Base-by-base conservation (phyloP, 2,797 vertebrate species). In the Molossus molossus region DNA sequence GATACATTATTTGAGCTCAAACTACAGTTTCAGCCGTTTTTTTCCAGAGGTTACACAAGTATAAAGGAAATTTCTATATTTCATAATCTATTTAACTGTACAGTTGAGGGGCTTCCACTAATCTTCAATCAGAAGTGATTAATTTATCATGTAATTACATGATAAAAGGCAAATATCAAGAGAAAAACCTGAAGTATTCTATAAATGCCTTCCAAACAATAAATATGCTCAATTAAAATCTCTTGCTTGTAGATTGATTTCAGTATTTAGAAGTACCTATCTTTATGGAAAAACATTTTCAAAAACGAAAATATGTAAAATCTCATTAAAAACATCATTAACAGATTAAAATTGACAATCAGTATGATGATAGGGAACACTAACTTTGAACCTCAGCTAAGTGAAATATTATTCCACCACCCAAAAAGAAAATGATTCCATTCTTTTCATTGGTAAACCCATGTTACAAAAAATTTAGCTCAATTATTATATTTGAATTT, bases 201-300 rank as follows among this genome's bases (percentile, higher is more conserved):
- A 45, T 92, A 94, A 91, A 69, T 96, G 50, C 45, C 48, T 92
- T 94, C 55, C 29, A 87, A 69, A 72, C 18, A 37, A 11, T 96
- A 27, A 91, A 77, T 92, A 76, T 88, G 12, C 50, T 79, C 15
- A 79, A 45, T 72, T 85, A 91, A 95, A 96, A 89, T 82, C 29
- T 86, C 79, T 14, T 86, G 21, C 14, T 82, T 77, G 40, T 45
- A 45, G 40, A 45, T 45, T 45, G 40, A 45, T 45, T 45, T 82
- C 64, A 91, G 6, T 89, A 67, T 91, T 93, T 85, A 73, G 23
- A 20, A 80, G 14, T 84, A 81, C 17, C 17, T 82, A 18, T 50
- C 48, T 77, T 2, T 91, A 23, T 79, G 62, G 83, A 72, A 95
- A 86, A 79, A 45, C 11, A 5, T 70, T 94, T 92, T 69, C 5